Conservation (phyloP, 2,888 invertebrate genomes). For the Eristalinus aeneus region DNA sequence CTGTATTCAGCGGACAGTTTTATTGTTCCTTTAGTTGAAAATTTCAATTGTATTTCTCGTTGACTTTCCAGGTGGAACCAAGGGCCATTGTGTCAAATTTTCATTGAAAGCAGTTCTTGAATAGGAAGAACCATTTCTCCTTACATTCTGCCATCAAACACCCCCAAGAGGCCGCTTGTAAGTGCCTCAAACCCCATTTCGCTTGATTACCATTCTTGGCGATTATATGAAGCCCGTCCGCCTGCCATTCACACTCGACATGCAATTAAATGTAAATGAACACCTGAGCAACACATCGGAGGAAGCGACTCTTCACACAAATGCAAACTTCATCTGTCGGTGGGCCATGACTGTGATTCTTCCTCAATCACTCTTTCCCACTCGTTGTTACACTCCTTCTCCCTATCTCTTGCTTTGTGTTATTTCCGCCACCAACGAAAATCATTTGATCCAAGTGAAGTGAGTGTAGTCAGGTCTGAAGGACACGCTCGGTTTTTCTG, state of each 20-base stretch:
- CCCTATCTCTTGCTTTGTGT: neutral
- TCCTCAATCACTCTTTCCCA: neutral
- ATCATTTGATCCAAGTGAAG: neutral
- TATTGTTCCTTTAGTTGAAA: too few species aligned
- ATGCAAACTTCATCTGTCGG: neutral
- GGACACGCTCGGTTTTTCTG: neutral
- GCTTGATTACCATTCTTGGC: neutral
- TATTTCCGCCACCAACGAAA: neutral
- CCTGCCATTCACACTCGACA: neutral
- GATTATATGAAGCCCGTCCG: neutral
- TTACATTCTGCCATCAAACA: neutral
- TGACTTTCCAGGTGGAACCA: too few species aligned
- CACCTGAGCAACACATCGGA: neutral
- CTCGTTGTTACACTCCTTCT: neutral
- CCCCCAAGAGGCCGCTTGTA: neutral
- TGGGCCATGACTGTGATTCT: neutral
- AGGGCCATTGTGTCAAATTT: too few species aligned
- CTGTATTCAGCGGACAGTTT: too few species aligned
- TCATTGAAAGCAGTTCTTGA: too few species aligned
- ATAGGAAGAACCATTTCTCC: too few species aligned
- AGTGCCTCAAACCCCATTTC: neutral
- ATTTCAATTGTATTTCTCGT: too few species aligned
- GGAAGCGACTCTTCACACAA: neutral
- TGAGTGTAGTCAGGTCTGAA: neutral
- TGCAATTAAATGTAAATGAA: neutral